Conservation (phyloP, 2,113 vertebrate genomes). For the Carassius gibelio region DNA sequence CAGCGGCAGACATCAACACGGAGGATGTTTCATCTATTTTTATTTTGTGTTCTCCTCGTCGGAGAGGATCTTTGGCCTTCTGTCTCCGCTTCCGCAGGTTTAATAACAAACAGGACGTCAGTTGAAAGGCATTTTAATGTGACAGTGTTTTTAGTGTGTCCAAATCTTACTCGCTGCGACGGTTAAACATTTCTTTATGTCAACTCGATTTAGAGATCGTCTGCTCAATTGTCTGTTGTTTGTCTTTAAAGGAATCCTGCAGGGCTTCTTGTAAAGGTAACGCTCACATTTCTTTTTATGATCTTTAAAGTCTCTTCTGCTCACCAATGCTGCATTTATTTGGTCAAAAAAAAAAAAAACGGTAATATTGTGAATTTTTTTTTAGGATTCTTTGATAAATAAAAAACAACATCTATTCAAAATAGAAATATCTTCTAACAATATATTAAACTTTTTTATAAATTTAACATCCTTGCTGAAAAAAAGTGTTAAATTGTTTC, state of each 20-base stretch:
- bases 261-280: slow-evolving; percentile 9
- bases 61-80: slow-evolving; percentile 25
- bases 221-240: neutral
- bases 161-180: neutral
- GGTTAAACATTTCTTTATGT: slow-evolving; percentile 20
- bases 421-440: too few relatives aligned
- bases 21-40: slow-evolving; percentile 53
- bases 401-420: too few relatives aligned
- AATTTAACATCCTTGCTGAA: too few relatives aligned
- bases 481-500: too few relatives aligned
- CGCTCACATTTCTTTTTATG: neutral
- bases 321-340: neutral
- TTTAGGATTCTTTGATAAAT: too few relatives aligned
- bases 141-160: neutral
- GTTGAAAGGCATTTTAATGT: slow-evolving; percentile 21
- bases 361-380: too few relatives aligned
- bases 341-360: neutral
- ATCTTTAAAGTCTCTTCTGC: neutral
- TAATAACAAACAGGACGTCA: slow-evolving; percentile 24
- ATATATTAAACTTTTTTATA: too few relatives aligned
- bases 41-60: slow-evolving; percentile 18
- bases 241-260: slow-evolving; percentile 7
- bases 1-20: slow-evolving; percentile 41
- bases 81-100: neutral
- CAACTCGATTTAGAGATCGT: neutral